A percentile compares a stretch with the other conserved stretches of the same genome.
Conservation (phyloP, 1,140 invertebrate species). For the Drosophila repletoides region DNA sequence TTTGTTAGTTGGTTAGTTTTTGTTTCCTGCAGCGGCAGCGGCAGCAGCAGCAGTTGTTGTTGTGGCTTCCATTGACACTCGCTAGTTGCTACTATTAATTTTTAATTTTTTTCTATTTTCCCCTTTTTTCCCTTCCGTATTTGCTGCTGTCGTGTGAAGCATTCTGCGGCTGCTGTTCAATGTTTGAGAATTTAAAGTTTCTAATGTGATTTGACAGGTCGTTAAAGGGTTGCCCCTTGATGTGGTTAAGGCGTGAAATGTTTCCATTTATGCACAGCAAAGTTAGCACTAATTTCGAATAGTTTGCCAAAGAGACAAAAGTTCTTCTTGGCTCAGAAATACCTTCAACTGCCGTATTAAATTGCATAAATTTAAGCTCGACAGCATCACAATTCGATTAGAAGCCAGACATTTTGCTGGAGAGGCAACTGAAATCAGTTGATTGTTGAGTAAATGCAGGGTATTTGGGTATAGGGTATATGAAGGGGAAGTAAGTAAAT, state of each 20-base stretch:
- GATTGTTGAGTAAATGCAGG: no score
- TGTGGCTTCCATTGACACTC: constrained; percentile 76
- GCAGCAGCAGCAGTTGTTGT: constrained; percentile 37
- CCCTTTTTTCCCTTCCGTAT: neutral
- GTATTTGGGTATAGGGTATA: no score
- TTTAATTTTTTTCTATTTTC: constrained; percentile 58
- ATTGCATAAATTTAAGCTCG: no score
- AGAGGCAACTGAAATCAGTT: no score
- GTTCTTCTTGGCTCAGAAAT: no score
- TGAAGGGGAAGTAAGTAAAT: no score
- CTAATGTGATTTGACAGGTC: constrained; percentile 61
- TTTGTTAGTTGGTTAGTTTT: constrained; percentile 78
- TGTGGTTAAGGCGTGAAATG: constrained; percentile 29
- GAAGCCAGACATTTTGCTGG: no score
- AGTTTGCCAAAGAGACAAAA: neutral
- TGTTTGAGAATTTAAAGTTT: constrained; percentile 59
- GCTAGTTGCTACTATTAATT: constrained; percentile 79
- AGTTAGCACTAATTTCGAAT: neutral
- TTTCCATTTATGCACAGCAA: neutral
- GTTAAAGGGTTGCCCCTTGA: constrained; percentile 37
- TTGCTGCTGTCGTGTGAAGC: constrained; percentile 28
- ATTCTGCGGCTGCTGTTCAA: constrained; percentile 55
- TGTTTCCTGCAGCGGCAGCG: constrained; percentile 39
- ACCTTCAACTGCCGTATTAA: no score
- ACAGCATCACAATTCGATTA: no score